Conservation (phyloP, 2,113 vertebrate genomes). For the Paedocypris sp. region DNA sequence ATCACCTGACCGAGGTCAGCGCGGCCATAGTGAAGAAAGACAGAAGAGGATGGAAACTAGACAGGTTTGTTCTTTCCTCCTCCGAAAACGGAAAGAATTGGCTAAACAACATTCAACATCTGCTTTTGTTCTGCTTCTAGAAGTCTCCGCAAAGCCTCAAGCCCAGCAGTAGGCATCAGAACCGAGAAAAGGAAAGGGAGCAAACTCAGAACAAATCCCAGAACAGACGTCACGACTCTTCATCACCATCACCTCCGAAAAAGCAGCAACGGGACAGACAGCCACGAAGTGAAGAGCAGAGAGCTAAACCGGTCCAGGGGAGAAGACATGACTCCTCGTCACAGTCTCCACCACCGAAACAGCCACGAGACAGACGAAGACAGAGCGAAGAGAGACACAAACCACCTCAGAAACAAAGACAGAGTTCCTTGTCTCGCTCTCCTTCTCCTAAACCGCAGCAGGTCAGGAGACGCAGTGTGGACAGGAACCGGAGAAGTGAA, state of each 20-base stretch:
- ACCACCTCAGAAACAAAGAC: slow-evolving; percentile 33
- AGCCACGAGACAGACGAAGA: slow-evolving; percentile 22
- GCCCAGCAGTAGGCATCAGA: slow-evolving; percentile 15
- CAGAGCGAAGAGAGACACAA: slow-evolving; percentile 35
- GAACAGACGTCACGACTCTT: slow-evolving; percentile 38
- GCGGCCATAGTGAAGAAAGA: slow-evolving; percentile 37
- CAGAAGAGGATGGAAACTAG: slow-evolving; percentile 33
- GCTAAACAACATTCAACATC: neutral
- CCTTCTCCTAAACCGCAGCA: slow-evolving; percentile 43
- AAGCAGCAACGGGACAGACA: slow-evolving; percentile 29
- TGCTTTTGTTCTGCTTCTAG: slow-evolving; percentile 17
- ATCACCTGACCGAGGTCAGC: slow-evolving; percentile 46
- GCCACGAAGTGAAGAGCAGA: slow-evolving; percentile 28
- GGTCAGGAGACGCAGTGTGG: slow-evolving; percentile 29
- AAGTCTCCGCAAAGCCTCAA: slow-evolving; percentile 39
- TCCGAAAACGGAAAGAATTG: too few species aligned
- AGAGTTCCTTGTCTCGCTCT: slow-evolving; percentile 42
- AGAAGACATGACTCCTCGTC: slow-evolving; percentile 45
- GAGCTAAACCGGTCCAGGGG: slow-evolving; percentile 23
- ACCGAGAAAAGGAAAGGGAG: slow-evolving; percentile 25
- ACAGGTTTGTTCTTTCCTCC: too few species aligned
- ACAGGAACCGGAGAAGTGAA: slow-evolving; percentile 17
- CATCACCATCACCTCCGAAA: slow-evolving; percentile 29
- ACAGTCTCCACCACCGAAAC: slow-evolving; percentile 30
- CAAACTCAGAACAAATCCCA: slow-evolving; percentile 17